Percentiles rank a stretch among this genome's conserved stretches.
These are phyloP conservation scores for Clarias laeviceps DNA, from an alignment of 2,797 vertebrate genomes.

Conservation along the genomic window DNA sequence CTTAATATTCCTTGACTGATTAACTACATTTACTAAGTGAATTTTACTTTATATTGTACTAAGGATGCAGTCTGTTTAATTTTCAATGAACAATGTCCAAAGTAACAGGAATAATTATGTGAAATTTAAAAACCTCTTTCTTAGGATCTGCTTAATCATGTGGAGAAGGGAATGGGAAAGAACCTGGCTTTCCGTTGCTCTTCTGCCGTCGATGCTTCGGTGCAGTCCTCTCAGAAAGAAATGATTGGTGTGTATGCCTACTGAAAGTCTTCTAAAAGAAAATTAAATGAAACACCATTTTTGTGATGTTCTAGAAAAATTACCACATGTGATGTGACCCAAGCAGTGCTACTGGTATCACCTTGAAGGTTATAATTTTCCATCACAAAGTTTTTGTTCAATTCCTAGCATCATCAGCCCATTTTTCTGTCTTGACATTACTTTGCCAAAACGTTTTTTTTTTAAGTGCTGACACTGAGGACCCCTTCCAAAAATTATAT, in stretches of 20 bases:
- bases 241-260: constrained; percentile 83
- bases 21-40: no score
- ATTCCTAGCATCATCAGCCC: neutral
- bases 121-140: neutral
- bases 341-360: neutral
- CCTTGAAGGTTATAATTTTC: neutral
- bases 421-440: neutral
- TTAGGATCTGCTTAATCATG: constrained; percentile 89
- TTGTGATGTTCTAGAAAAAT: neutral
- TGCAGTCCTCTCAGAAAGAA: constrained; percentile 87
- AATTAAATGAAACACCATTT: neutral
- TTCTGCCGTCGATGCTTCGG: constrained; percentile 82
- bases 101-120: neutral
- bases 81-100: neutral
- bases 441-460: neutral
- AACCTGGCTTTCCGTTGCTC: constrained; percentile 95
- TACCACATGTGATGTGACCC: neutral
- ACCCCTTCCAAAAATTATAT: neutral
- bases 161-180: constrained; percentile 94
- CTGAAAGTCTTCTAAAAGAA: neutral
- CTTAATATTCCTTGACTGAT: neutral
- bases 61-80: neutral
- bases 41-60: neutral
- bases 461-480: neutral
- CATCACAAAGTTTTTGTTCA: neutral